phyloP scores from a whole-genome alignment of 2,113 vertebrate genomes.

The Rutilus rutilus region DNA sequence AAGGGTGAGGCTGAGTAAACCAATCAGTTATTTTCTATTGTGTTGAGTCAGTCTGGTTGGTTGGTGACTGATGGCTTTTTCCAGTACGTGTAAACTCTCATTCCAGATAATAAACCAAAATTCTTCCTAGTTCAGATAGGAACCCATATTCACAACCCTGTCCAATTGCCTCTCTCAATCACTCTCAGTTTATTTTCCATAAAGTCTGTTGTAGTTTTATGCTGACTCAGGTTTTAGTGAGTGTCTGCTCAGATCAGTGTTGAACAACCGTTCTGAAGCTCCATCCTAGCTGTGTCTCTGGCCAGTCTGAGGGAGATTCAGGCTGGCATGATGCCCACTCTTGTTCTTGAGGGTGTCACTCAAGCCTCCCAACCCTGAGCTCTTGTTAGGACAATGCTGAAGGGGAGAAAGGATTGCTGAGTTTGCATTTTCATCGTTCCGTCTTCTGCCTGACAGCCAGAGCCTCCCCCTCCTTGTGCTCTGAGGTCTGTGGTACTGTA shows the following conservation, averaged over 20 bases:
- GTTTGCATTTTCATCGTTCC: constrained; percentile 49
- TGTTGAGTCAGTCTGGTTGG: neutral
- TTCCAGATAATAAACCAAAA: neutral
- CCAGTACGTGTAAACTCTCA: neutral
- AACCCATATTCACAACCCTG: neutral
- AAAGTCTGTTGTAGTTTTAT: constrained; percentile 7
- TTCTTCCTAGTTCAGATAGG: neutral
- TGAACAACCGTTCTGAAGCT: neutral
- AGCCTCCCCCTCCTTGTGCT: neutral
- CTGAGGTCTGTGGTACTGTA: neutral
- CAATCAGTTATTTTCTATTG: neutral
- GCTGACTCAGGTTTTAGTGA: constrained; percentile 6
- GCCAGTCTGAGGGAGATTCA: constrained; percentile 63
- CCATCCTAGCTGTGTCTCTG: neutral
- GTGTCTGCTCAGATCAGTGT: constrained; percentile 21
- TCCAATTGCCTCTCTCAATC: constrained; percentile 11
- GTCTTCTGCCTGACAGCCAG: constrained; percentile 2
- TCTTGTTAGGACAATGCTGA: constrained; percentile 57
- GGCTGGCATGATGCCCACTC: constrained; percentile 67
- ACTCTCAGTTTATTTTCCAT: neutral
- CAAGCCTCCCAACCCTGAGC: constrained; percentile 45
- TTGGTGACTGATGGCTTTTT: constrained; percentile 5
- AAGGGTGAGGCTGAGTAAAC: too few relatives aligned
- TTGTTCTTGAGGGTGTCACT: constrained; percentile 69
- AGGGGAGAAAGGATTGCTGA: constrained; percentile 56